Evolutionary conservation across 2,797 vertebrate genomes (phyloP).

Genomic region (Macroramphosus scolopax): DNA sequence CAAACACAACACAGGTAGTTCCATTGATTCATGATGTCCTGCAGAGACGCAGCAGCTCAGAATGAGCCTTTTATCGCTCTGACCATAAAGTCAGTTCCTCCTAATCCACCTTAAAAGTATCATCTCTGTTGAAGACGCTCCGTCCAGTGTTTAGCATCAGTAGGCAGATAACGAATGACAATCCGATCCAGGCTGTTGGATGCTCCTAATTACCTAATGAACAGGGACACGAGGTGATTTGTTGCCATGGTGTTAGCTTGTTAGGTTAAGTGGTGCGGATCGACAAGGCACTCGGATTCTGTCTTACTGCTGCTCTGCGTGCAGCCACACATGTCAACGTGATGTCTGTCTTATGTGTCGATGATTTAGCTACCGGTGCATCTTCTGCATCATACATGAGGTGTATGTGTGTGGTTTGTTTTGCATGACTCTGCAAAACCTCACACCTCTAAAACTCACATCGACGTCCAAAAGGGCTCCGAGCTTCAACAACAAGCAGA

Average conservation of each 20-base stretch:
- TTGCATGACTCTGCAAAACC: too few species aligned
- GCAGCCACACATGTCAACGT: too few species aligned
- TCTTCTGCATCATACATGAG: too few species aligned
- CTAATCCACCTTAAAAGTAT: constrained; percentile 47
- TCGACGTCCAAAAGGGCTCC: constrained; percentile 4
- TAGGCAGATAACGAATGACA: constrained; percentile 71
- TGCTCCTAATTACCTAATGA: constrained; percentile 84
- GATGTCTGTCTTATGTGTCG: too few species aligned
- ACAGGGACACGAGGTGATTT: constrained; percentile 79
- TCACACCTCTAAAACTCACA: too few species aligned
- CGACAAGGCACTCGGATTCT: constrained; percentile 65
- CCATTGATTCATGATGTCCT: constrained; percentile 12
- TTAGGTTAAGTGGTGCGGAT: constrained; percentile 84
- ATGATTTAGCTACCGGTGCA: too few species aligned
- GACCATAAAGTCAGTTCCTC: constrained; percentile 33
- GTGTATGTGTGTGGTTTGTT: too few species aligned
- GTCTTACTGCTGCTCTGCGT: constrained; percentile 22
- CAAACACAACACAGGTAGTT: background rate
- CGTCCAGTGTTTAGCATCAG: constrained; percentile 48
- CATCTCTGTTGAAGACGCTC: constrained; percentile 34
- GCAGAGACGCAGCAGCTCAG: constrained; percentile 13
- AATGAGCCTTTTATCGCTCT: constrained; percentile 52
- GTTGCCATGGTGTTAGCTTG: constrained; percentile 76
- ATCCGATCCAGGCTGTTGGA: constrained; percentile 71
- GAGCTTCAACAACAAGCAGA: constrained; percentile 2